These are phyloP conservation scores for Girardinichthys multiradiatus DNA, from an alignment of 2,113 vertebrate species.

Conservation along the genomic window DNA sequence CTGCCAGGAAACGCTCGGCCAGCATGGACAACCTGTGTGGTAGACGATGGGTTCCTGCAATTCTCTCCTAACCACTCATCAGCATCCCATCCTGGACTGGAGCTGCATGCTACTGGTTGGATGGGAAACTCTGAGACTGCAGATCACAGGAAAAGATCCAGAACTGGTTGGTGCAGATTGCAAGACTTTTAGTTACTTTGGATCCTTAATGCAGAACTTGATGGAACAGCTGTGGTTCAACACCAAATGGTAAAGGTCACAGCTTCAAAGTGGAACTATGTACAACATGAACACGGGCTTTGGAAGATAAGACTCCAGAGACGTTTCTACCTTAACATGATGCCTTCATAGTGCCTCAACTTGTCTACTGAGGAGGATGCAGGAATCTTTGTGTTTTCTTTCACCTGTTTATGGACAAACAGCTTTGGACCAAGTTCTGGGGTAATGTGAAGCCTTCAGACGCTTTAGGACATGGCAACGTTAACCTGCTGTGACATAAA, in stretches of 20 bases:
- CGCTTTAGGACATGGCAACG: not conserved
- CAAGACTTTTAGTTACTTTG: not conserved
- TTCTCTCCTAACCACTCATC: slow-evolving; percentile 59
- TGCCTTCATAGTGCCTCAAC: slow-evolving; percentile 49
- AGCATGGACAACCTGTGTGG: slow-evolving; percentile 71
- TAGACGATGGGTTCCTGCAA: slow-evolving; percentile 67
- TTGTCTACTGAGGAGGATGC: slow-evolving; percentile 1
- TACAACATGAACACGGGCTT: not conserved
- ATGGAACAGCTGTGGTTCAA: not conserved
- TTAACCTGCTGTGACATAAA: no score
- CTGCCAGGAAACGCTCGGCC: slow-evolving; percentile 63
- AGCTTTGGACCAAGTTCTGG: not conserved
- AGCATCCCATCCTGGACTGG: not conserved
- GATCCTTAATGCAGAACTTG: not conserved
- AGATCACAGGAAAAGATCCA: not conserved
- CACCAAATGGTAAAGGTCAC: not conserved
- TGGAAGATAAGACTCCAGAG: not conserved
- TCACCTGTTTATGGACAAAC: not conserved
- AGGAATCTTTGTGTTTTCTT: not conserved
- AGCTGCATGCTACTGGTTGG: not conserved
- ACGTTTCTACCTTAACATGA: slow-evolving; percentile 7
- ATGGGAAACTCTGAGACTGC: not conserved
- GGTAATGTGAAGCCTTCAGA: not conserved
- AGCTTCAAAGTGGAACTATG: not conserved
- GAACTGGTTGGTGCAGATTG: not conserved